phyloP scores from a whole-genome alignment of 2,797 vertebrate species.

The Acipenser oxyrinchus region DNA sequence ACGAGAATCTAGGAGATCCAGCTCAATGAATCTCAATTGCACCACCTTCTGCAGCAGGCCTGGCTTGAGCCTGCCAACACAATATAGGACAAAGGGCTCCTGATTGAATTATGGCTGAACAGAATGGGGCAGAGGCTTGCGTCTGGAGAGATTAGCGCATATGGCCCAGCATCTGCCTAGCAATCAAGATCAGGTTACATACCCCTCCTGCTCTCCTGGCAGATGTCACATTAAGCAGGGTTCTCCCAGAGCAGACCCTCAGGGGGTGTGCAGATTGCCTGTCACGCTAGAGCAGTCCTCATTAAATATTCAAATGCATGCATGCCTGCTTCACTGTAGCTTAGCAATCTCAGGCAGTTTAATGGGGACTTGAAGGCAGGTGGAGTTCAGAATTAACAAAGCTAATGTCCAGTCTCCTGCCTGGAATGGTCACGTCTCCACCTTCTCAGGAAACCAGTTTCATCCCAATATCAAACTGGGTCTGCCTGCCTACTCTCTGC shows the following conservation, averaged over 20 bases:
- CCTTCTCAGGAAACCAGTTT: too few relatives aligned
- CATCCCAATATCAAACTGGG: too few relatives aligned
- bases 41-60: too few relatives aligned
- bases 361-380: background rate
- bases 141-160: constrained; percentile 8
- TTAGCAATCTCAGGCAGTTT: constrained; percentile 28
- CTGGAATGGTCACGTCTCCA: too few relatives aligned
- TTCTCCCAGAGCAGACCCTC: constrained; percentile 36
- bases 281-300: constrained; percentile 30
- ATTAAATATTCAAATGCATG: constrained; percentile 37
- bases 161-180: constrained; percentile 14
- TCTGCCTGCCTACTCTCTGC: too few relatives aligned
- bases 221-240: constrained; percentile 48
- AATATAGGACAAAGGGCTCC: constrained; percentile 1
- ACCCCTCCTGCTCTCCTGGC: constrained; percentile 20
- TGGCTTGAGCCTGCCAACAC: too few relatives aligned
- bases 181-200: constrained; percentile 30
- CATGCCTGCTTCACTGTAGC: constrained; percentile 35
- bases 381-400: constrained; percentile 7
- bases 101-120: constrained; percentile 11
- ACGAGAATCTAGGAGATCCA: too few relatives aligned
- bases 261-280: constrained; percentile 15
- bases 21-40: too few relatives aligned
- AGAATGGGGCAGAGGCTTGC: background rate
- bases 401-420: too few relatives aligned